These are phyloP conservation scores for Miltochrista miniata DNA, from an alignment of 2,888 invertebrate genomes.

Conservation along the genomic window DNA sequence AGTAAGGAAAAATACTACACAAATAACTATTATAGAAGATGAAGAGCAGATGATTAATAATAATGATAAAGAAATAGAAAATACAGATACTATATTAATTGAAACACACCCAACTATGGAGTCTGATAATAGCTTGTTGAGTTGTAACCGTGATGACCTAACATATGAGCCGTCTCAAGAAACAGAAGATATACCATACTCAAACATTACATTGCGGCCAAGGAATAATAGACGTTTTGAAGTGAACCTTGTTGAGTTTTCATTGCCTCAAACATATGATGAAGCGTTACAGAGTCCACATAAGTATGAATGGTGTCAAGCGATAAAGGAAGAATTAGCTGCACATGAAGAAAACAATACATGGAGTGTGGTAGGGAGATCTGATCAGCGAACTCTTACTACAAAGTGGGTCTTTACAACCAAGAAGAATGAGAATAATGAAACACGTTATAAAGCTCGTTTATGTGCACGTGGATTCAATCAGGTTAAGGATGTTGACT, in stretches of 20 bases:
- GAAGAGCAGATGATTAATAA: neutral
- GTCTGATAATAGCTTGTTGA: neutral
- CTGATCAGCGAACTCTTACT: conserved; percentile 5
- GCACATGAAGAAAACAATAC: conserved; percentile 20
- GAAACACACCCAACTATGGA: neutral
- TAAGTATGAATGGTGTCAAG: conserved; percentile 6
- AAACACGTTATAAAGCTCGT: conserved; percentile 10
- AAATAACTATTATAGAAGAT: conserved; percentile 11
- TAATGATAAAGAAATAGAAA: neutral
- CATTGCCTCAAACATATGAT: conserved; percentile 8
- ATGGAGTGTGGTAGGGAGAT: conserved; percentile 8
- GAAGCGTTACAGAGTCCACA: conserved; percentile 9
- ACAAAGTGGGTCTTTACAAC: conserved; percentile 17
- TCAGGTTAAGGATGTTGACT: conserved; percentile 14
- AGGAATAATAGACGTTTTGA: neutral
- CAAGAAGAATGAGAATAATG: conserved; percentile 11
- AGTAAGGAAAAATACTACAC: conserved; percentile 15
- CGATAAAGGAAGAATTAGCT: conserved; percentile 13
- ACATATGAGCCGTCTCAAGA: neutral
- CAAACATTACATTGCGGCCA: neutral
- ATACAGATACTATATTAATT: neutral
- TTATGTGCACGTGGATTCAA: conserved; percentile 18
- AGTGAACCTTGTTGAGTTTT: neutral
- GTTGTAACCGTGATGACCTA: neutral
- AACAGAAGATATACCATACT: neutral